Percentiles rank a stretch among this genome's conserved stretches.
These are phyloP conservation scores for Neoscelio sp. DNA, from an alignment of 2,888 invertebrate genomes.

Conservation along the genomic window DNA sequence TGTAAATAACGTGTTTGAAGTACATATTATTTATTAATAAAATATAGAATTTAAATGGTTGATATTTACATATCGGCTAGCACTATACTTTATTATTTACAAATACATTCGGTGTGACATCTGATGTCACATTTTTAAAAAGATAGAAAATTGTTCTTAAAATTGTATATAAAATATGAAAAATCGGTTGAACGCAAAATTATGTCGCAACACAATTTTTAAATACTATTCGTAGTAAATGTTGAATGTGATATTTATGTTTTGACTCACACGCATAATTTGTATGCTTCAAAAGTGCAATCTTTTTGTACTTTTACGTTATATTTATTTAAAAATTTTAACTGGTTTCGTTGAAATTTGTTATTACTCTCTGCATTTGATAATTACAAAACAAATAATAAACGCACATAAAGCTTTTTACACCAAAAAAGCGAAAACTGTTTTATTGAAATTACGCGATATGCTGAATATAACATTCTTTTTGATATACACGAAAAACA, in stretches of 20 bases:
- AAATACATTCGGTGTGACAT: too few species aligned
- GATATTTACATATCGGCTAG: too few species aligned
- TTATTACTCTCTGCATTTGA: conserved; percentile 24
- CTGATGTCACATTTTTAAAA: too few species aligned
- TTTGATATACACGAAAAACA: conserved; percentile 22
- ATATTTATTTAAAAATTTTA: conserved; percentile 17
- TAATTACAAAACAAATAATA: conserved; percentile 44
- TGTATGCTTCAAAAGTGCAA: not conserved
- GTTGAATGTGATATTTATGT: not conserved
- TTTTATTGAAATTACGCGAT: conserved; percentile 39
- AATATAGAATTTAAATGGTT: too few species aligned
- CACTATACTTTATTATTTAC: too few species aligned
- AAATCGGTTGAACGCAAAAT: not conserved
- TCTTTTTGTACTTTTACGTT: conserved; percentile 5
- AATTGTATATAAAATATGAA: not conserved
- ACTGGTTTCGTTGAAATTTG: conserved; percentile 3
- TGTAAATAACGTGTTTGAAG: too few species aligned
- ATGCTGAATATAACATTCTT: conserved; percentile 34
- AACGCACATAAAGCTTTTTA: conserved; percentile 16
- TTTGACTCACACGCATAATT: not conserved
- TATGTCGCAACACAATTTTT: not conserved
- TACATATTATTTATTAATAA: too few species aligned
- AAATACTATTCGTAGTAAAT: conserved; percentile 9
- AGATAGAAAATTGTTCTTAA: too few species aligned
- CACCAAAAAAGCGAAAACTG: conserved; percentile 13